These are phyloP conservation scores for Dicranocentrus wangi DNA, from an alignment of 2,888 invertebrate genomes.

Conservation along the genomic window DNA sequence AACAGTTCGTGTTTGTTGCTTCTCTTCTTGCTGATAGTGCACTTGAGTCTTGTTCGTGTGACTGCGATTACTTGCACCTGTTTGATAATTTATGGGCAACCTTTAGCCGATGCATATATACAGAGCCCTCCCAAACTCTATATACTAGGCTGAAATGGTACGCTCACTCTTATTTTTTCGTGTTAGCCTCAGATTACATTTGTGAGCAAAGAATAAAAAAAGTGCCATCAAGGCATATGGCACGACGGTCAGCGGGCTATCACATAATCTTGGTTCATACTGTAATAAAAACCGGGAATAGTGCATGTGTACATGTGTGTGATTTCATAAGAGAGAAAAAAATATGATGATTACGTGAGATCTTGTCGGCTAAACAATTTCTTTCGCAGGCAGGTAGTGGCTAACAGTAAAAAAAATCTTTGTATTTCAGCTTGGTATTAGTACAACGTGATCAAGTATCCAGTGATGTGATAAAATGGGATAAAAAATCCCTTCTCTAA, in stretches of 20 bases:
- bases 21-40: conserved; percentile 16
- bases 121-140: too few species aligned
- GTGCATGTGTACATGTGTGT: neutral
- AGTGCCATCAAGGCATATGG: conserved; percentile 16
- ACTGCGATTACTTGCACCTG: conserved; percentile 48
- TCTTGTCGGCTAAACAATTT: neutral
- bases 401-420: neutral
- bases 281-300: too few species aligned
- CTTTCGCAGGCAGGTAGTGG: neutral
- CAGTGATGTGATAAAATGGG: too few species aligned
- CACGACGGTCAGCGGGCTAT: conserved; percentile 22
- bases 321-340: neutral
- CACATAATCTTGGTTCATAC: neutral
- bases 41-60: conserved; percentile 30
- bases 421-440: neutral
- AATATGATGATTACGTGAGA: conserved; percentile 11
- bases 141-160: too few species aligned
- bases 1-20: too few species aligned
- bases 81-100: conserved; percentile 50
- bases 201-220: neutral
- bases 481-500: too few species aligned
- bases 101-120: conserved; percentile 7
- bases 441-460: neutral
- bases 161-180: conserved; percentile 11
- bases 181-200: conserved; percentile 4